phyloP scores from a whole-genome alignment of 1,140 invertebrate species.

The Heliothis subflexa region DNA sequence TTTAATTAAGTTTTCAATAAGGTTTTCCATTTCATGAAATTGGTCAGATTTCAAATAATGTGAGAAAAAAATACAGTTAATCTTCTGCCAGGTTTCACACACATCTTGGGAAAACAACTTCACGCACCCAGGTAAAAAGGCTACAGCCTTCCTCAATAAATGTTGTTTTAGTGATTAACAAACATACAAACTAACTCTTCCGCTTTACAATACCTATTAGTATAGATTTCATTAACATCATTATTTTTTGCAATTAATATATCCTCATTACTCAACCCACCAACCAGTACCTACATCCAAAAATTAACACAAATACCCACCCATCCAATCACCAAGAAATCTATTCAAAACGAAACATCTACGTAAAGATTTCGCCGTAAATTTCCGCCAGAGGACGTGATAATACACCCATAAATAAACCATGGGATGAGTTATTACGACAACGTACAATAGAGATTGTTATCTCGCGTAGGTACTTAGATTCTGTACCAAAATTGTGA shows the following conservation, averaged over 20 bases:
- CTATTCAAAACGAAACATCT: conserved; percentile 41
- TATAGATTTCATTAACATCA: neutral
- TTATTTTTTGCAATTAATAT: neutral
- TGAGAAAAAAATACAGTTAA: no score
- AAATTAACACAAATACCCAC: conserved; percentile 12
- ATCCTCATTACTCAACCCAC: neutral
- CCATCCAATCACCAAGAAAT: neutral
- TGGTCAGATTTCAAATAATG: no score
- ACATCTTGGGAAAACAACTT: no score
- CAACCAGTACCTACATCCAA: neutral
- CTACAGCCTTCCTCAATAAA: no score
- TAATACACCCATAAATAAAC: conserved; percentile 56
- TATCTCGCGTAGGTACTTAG: conserved; percentile 53
- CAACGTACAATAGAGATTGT: conserved; percentile 56
- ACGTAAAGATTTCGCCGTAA: conserved; percentile 32
- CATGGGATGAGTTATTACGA: conserved; percentile 57
- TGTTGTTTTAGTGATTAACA: no score
- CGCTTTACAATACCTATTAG: no score
- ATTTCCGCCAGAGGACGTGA: conserved; percentile 53
- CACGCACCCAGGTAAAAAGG: no score
- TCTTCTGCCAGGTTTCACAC: no score
- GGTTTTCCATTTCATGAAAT: no score
- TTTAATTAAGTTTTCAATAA: no score
- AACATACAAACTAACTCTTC: no score
- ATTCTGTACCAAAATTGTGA: conserved; percentile 40